Conservation (phyloP, 1,140 invertebrate genomes). For the Caerostris extrusa region DNA sequence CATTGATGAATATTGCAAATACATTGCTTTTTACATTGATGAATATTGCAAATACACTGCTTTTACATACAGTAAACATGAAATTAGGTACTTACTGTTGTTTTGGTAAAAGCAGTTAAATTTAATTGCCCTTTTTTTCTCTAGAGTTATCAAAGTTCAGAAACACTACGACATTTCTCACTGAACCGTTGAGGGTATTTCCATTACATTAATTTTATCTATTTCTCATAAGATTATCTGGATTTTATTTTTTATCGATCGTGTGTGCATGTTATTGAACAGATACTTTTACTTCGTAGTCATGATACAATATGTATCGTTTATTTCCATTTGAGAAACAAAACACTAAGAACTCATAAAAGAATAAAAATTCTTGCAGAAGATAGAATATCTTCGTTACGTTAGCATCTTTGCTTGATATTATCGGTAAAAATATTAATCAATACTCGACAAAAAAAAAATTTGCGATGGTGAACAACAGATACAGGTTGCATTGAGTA, state of each 20-base stretch:
- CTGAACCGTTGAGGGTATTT: neutral
- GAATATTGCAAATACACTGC: no score
- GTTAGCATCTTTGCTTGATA: neutral
- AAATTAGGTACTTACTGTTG: no score
- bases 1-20: no score
- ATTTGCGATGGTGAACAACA: no score
- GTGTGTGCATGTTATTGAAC: neutral
- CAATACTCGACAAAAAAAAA: neutral
- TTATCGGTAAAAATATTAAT: constrained; percentile 25
- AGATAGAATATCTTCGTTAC: neutral
- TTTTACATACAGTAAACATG: no score
- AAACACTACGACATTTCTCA: no score
- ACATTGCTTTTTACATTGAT: no score
- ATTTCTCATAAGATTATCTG: neutral
- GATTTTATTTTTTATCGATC: neutral
- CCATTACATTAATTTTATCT: neutral
- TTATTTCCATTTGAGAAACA: neutral
- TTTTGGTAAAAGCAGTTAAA: no score
- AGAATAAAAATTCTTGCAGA: neutral
- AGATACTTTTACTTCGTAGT: neutral
- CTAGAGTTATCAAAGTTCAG: no score
- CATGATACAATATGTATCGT: constrained; percentile 27
- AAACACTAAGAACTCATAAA: neutral
- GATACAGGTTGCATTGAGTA: no score
- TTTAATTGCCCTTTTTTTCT: no score